Conservation (phyloP, 1,140 invertebrate genomes). For the Neotoxoptera formosana region DNA sequence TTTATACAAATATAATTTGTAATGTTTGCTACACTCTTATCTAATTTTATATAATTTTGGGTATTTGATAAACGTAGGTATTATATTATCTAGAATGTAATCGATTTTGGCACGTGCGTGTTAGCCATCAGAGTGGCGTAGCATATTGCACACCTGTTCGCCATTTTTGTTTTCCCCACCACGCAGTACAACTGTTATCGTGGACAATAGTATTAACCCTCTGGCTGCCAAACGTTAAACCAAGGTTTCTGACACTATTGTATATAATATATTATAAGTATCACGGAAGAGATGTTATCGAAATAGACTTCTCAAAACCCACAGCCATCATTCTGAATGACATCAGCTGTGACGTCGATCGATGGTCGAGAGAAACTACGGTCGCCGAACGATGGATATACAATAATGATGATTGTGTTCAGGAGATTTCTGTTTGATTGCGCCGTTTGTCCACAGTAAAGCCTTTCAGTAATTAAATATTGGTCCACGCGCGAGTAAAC, state of each 20-base stretch:
- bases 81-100: not conserved
- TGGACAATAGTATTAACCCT: not conserved
- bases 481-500: slow-evolving; percentile 39
- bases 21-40: not conserved
- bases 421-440: slow-evolving; percentile 31
- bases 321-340: not conserved
- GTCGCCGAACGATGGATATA: not conserved
- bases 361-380: not conserved
- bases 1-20: not conserved
- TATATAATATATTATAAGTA: not conserved
- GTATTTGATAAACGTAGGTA: not conserved
- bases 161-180: not conserved
- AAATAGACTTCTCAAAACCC: not conserved
- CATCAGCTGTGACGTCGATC: not conserved
- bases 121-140: not conserved
- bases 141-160: not conserved
- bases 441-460: slow-evolving; percentile 22
- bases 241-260: not conserved
- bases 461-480: slow-evolving; percentile 53
- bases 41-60: not conserved
- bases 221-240: not conserved
- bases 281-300: not conserved
- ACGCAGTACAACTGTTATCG: not conserved
- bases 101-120: slow-evolving; percentile 19
- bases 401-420: slow-evolving; percentile 18